phyloP scores from a whole-genome alignment of 2,888 invertebrate species.

The Papilio elwesi region DNA sequence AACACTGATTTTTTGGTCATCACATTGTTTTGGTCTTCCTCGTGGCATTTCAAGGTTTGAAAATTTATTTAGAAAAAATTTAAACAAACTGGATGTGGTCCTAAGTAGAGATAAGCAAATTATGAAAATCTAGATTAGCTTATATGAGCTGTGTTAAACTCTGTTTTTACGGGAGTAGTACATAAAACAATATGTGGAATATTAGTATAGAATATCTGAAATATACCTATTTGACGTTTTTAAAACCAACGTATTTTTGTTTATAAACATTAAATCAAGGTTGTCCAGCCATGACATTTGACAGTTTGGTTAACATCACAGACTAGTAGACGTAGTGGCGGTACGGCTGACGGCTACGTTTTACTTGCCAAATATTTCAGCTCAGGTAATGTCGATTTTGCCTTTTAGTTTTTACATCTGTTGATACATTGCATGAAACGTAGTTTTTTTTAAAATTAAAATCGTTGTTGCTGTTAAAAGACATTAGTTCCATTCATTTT shows the following conservation, averaged over 20 bases:
- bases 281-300: no score
- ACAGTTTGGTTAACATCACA: no score
- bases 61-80: slow-evolving; percentile 16
- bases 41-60: slow-evolving; percentile 58
- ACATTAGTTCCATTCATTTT: no score
- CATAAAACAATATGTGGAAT: neutral
- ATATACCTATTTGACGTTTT: slow-evolving; percentile 1
- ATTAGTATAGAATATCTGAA: neutral
- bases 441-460: no score
- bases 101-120: neutral
- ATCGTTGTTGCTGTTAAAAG: no score
- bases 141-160: neutral
- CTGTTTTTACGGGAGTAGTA: neutral
- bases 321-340: no score
- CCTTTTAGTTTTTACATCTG: no score
- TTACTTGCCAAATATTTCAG: no score
- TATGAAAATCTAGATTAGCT: neutral
- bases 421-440: no score
- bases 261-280: no score
- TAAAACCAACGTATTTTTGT: neutral
- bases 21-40: slow-evolving; percentile 50
- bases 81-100: neutral
- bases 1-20: slow-evolving; percentile 28
- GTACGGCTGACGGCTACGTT: no score
- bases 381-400: no score